Conservation (phyloP, 2,113 vertebrate species). For the Etheostoma cragini region DNA sequence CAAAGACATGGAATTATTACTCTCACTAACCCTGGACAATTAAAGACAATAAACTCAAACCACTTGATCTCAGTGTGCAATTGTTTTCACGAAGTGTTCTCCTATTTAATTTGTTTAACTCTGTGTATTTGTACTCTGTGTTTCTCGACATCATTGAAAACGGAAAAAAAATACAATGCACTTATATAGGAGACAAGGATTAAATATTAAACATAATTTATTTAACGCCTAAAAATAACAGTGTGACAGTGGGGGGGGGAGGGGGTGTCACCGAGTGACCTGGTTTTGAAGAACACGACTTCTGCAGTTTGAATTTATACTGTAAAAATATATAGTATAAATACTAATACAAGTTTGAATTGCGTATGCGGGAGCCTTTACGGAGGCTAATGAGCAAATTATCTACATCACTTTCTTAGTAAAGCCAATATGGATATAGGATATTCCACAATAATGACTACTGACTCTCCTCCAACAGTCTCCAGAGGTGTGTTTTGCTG, state of each 20-base stretch:
- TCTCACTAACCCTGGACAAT: not conserved
- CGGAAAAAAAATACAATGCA: too few relatives aligned
- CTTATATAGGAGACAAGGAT: too few relatives aligned
- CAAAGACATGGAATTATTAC: not conserved
- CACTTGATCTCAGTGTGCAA: not conserved
- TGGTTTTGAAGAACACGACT: too few relatives aligned
- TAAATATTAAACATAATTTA: too few relatives aligned
- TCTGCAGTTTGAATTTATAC: too few relatives aligned
- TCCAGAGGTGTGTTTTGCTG: slow-evolving; percentile 18
- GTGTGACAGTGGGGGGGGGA: too few relatives aligned
- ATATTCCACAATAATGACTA: slow-evolving; percentile 20
- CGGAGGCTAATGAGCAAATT: not conserved
- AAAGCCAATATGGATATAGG: not conserved
- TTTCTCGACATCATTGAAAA: too few relatives aligned
- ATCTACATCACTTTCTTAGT: not conserved
- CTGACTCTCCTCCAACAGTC: not conserved
- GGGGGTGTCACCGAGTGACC: too few relatives aligned
- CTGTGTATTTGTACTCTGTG: not conserved
- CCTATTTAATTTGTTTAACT: not conserved
- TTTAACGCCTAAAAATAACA: too few relatives aligned
- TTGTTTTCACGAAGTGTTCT: not conserved
- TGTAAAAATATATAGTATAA: too few relatives aligned
- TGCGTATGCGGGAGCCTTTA: not conserved
- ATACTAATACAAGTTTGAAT: not conserved
- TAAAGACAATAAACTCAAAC: not conserved